phyloP scores from a whole-genome alignment of 2,113 vertebrate species.

The Barbus barbus region DNA sequence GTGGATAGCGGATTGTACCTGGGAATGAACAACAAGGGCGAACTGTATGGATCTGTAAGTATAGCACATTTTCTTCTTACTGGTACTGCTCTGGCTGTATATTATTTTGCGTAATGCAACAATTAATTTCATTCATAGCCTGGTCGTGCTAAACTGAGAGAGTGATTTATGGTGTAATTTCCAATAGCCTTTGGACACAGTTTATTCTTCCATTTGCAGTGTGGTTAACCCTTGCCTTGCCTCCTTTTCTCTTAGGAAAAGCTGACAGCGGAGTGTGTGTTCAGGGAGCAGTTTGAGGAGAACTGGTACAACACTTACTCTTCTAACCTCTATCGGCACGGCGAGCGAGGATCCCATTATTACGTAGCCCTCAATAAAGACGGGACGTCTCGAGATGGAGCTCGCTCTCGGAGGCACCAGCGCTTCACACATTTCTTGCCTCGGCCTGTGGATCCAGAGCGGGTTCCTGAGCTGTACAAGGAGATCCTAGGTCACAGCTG shows the following conservation, averaged over 20 bases:
- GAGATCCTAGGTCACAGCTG: conserved; percentile 97
- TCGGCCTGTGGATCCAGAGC: conserved; percentile 95
- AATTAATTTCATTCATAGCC: conserved; percentile 27
- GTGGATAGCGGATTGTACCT: conserved; percentile 98
- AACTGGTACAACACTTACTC: conserved; percentile 99
- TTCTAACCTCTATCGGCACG: conserved; percentile 94
- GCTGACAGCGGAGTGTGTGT: conserved; percentile 92
- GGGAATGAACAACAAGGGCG: conserved; percentile 94
- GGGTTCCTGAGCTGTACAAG: conserved; percentile 97
- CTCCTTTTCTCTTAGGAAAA: conserved; percentile 81
- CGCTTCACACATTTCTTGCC: conserved; percentile 99
- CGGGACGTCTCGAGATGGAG: conserved; percentile 90
- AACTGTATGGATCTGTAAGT: conserved; percentile 96
- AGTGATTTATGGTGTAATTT: conserved; percentile 29
- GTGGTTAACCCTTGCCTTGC: background rate
- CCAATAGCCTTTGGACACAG: conserved; percentile 20
- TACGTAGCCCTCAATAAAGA: conserved; percentile 98
- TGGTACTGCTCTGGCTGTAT: background rate
- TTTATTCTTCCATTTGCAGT: conserved; percentile 35
- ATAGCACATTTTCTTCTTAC: conserved; percentile 1
- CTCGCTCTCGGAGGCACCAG: conserved; percentile 95
- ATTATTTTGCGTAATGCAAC: background rate
- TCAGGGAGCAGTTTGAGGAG: conserved; percentile 98
- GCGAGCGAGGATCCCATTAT: conserved; percentile 90
- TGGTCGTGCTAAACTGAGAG: background rate